phyloP scores from a whole-genome alignment of 2,888 invertebrate species.

The Steinernema scapterisci region DNA sequence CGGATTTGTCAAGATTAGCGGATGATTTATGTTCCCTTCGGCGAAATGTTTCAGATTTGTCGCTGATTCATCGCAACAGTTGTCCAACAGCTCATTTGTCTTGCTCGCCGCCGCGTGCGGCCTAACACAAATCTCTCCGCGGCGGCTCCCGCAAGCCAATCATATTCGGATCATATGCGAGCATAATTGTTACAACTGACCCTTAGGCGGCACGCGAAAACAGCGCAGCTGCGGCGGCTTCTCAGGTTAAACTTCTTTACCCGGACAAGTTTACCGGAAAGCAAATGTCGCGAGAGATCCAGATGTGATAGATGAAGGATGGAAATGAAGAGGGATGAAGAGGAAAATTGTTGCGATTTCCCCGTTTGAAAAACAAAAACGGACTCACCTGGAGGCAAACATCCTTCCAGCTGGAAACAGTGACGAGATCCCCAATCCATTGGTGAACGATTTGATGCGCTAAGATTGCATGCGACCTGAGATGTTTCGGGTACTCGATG shows the following conservation, averaged over 20 bases:
- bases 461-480: neutral
- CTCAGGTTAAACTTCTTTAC: neutral
- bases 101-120: neutral
- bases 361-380: no score
- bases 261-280: no score
- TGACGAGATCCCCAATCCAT: conserved; percentile 36
- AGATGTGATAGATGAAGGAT: no score
- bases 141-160: neutral
- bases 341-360: no score
- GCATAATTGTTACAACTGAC: conserved; percentile 15
- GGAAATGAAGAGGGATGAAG: no score
- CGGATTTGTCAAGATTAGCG: neutral
- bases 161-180: conserved; percentile 17
- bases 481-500: conserved; percentile 4
- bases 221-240: conserved; percentile 2
- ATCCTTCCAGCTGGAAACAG: conserved; percentile 31
- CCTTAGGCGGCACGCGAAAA: neutral
- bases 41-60: neutral
- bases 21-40: neutral
- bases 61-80: conserved; percentile 10
- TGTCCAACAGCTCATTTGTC: conserved; percentile 1
- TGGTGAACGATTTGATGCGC: conserved; percentile 33
- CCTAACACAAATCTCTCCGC: conserved; percentile 2
- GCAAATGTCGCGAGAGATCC: neutral
- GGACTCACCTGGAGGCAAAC: conserved; percentile 34